Evolutionary conservation across 2,113 vertebrate species (phyloP), one percentile per base, ranked within the genome.

Genomic region (Dasyprocta punctata): DNA sequence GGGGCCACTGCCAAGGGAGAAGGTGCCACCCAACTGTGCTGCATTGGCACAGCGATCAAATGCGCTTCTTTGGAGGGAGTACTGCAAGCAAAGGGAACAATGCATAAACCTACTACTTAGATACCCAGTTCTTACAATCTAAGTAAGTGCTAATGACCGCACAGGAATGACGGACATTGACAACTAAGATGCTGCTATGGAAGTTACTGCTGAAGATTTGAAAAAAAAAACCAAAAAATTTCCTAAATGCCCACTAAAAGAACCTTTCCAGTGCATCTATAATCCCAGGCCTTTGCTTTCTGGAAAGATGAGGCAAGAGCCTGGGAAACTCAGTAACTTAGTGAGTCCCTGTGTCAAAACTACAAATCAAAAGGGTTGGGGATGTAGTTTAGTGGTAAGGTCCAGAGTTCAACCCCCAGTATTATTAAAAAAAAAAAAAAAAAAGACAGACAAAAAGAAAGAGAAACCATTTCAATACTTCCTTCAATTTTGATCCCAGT

Each of bases 21-120:
- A 98, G 8, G 97, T 36, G 92, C 99, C 99, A 20, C 98, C 98
- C n/a, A 98, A 97, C 93, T 99, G 99, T 2, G 98, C 98, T 85
- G 99, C 98, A 98, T 97, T 98, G 91, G 98, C 99, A 85, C 97
- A 99, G 81, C 97, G 98, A 94, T 99, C 99, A 97, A 99, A 99
- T 36, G 98, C 98, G 78, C 98, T 99, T 98, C 99, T 99, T 98
- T 99, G 99, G 95, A 99, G 98, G 92, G 99, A 98, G 96, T 99
- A 99, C 99, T 99, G 2, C 90, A 94, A 96, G 65, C 44, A 98
- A 71, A 94, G 98, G 98, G 17, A 86, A 2, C 3, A 17, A 22
- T 1, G 2, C 1, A 3, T 44, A n/a, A 61, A 1, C 4, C 12
- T 2, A 19, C n/a, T 2, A 22, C 13, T 20, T 5, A 12, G 36